phyloP scores from a whole-genome alignment of 2,797 vertebrate species.

The Calcarius lapponicus region DNA sequence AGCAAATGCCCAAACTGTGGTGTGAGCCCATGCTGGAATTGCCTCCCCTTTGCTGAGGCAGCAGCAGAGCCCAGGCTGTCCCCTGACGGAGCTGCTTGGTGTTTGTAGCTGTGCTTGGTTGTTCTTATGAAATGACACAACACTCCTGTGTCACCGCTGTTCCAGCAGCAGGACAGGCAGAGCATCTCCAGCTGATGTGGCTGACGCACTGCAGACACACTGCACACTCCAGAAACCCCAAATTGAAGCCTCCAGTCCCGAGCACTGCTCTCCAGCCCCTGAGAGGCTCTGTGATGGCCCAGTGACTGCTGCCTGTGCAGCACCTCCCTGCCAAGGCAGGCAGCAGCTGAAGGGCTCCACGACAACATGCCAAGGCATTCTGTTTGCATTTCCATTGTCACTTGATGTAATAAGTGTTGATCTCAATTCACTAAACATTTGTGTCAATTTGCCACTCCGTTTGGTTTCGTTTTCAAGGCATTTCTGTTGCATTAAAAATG shows the following conservation, averaged over 20 bases:
- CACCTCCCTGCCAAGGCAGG: background rate
- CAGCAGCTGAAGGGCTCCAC: slow-evolving; percentile 5
- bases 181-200: background rate
- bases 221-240: background rate
- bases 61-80: background rate
- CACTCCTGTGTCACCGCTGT: background rate
- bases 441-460: slow-evolving; percentile 49
- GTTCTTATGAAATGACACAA: background rate
- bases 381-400: slow-evolving; percentile 31
- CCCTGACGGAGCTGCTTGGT: background rate
- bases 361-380: slow-evolving; percentile 16
- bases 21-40: background rate
- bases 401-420: slow-evolving; percentile 53
- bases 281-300: background rate
- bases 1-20: background rate
- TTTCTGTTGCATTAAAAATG: background rate
- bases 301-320: background rate
- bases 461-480: slow-evolving; percentile 36
- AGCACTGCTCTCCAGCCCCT: background rate
- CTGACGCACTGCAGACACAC: background rate
- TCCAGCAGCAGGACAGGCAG: background rate
- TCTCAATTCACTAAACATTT: slow-evolving; percentile 57
- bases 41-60: background rate
- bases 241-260: background rate
- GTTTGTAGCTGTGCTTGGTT: background rate